Percentiles rank a stretch among this genome's conserved stretches.
Evolutionary conservation across 2,888 invertebrate species (phyloP).

Genomic region (Melanotus villosus): DNA sequence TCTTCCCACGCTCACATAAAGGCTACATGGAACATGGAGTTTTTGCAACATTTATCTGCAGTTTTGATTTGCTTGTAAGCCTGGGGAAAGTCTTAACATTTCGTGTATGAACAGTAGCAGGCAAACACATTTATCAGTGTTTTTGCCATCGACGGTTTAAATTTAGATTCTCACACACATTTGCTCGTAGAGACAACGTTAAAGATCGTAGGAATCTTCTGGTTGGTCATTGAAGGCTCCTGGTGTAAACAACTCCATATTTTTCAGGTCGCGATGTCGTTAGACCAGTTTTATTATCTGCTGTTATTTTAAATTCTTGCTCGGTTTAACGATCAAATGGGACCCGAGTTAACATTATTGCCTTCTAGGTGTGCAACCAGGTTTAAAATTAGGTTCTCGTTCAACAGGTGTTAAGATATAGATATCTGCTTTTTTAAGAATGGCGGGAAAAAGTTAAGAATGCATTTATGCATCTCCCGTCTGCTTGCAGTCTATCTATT

Average conservation of each 20-base stretch:
- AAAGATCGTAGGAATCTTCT: constrained; percentile 14
- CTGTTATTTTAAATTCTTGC: constrained; percentile 27
- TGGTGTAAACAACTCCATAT: constrained; percentile 33
- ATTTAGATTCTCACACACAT: constrained; percentile 16
- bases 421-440: not conserved
- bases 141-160: constrained; percentile 19
- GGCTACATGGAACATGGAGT: too few species aligned
- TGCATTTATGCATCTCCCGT: constrained; percentile 2
- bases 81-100: not conserved
- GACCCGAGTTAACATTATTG: not conserved
- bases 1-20: too few species aligned
- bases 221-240: constrained; percentile 17
- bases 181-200: constrained; percentile 12
- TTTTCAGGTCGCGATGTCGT: constrained; percentile 35
- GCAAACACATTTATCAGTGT: constrained; percentile 23
- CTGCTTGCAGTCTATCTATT: constrained; percentile 17
- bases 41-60: not conserved
- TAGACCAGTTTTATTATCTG: constrained; percentile 37
- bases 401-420: constrained; percentile 13
- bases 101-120: not conserved
- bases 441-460: constrained; percentile 11
- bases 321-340: constrained; percentile 1
- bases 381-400: constrained; percentile 7
- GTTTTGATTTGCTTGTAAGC: not conserved
- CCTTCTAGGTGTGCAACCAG: constrained; percentile 2